Evolutionary conservation across 1,140 invertebrate species (phyloP).

Genomic region (Argopecten irradians): DNA sequence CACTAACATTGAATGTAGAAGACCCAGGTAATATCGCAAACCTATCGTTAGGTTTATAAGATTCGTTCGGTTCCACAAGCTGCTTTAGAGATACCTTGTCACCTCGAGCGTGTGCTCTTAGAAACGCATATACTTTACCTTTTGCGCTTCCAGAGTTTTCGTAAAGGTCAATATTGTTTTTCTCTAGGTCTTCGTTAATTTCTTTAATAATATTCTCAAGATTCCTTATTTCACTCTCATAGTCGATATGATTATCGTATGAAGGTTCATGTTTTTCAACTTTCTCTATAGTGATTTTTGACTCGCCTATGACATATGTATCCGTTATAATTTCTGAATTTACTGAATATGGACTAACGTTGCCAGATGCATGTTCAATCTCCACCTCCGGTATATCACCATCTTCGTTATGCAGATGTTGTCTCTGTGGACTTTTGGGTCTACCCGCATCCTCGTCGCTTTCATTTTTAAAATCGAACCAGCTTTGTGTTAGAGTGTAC

Average conservation of each 20-base stretch:
- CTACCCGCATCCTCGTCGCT: neutral
- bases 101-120: slow-evolving; percentile 6
- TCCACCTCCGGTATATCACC: neutral
- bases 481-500: neutral
- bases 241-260: neutral
- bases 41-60: slow-evolving; percentile 31
- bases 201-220: slow-evolving; percentile 10
- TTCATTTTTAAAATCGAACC: neutral
- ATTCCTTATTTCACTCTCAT: slow-evolving; percentile 35
- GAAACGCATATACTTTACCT: slow-evolving; percentile 26
- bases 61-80: neutral
- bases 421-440: neutral
- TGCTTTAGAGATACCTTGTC: slow-evolving; percentile 24
- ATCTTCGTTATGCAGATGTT: neutral
- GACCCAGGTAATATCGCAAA: slow-evolving; percentile 41
- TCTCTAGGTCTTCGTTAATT: neutral
- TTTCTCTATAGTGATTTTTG: neutral
- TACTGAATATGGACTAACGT: neutral
- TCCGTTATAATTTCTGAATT: neutral
- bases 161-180: neutral
- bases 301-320: neutral
- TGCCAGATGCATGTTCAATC: neutral
- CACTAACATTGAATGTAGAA: slow-evolving; percentile 21
- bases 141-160: neutral
- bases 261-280: neutral